Evolutionary conservation across 2,888 invertebrate species (phyloP), one percentile per base, ranked within the genome.

Genomic region (Thera obeliscata): DNA sequence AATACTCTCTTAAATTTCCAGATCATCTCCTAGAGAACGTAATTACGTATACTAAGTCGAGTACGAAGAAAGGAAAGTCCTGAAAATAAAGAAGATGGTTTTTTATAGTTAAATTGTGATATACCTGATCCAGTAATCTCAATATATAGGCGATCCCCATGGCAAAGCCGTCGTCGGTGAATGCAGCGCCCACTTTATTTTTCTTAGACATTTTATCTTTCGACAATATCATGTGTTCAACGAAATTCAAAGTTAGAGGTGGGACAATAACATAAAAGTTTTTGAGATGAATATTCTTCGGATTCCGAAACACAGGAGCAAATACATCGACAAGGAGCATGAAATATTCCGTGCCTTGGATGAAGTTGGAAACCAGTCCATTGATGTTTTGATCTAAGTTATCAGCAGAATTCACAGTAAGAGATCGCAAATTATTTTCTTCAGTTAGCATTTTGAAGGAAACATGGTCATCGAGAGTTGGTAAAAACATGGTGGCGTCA

Each of bases 121-220:
- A 35, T 77, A 95, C 95, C 89, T 99, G 98, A 85, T 98, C 96
- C 56, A 99, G 90, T 69, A 99, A 94, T 83, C 97, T 98, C 69
- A 99, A 94, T 76, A 99, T 97, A 82, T 98, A 99, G 0, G 99
- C 98, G 22, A 95, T 91, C 84, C 99, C 99, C 95, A 99, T 97
- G 3, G 98, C 97, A 92, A 99, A 99, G 11, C 99, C 99, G 89
- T 99, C 99, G 88, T 99, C 99, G 9, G 99, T 98, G 84, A 99
- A 98, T 0, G 98, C 96, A 59, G 98, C 97, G 11, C 97, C 98
- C 11, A 94, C 94, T 90, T 97, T 97, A 83, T 97, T 97, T 84
- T 98, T 98, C 85, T 98, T 98, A 70, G 96, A 96, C 89, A 99
- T 95, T 87, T 97, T 97, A 81, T 99, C 98, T 85, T 99, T 99